Percentiles rank a stretch among this genome's conserved stretches.
phyloP scores from a whole-genome alignment of 2,888 invertebrate species.

The Philonicus albiceps region DNA sequence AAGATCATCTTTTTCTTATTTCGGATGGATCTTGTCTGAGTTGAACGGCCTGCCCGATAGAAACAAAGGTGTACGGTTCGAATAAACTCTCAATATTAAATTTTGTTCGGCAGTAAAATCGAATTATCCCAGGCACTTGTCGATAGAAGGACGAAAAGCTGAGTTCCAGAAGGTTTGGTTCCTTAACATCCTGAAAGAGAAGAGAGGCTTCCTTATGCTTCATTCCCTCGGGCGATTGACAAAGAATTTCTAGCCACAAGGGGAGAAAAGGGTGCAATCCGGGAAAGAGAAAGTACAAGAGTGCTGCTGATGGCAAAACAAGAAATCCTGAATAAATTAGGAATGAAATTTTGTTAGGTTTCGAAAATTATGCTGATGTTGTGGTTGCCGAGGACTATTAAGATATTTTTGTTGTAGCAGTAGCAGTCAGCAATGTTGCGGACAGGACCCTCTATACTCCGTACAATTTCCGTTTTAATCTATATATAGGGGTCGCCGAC shows the following conservation, averaged over 20 bases:
- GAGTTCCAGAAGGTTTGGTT: neutral
- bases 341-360: conserved; percentile 24
- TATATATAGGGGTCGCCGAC: neutral
- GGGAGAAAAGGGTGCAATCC: neutral
- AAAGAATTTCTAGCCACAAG: neutral
- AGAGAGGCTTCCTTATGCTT: neutral
- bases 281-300: neutral
- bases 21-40: neutral
- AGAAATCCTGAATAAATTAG: conserved; percentile 40
- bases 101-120: conserved; percentile 15
- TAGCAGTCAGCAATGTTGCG: neutral
- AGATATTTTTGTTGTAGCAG: conserved; percentile 1
- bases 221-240: neutral
- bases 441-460: neutral
- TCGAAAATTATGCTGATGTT: conserved; percentile 34
- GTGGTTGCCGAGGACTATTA: conserved; percentile 6
- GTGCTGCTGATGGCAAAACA: conserved; percentile 16
- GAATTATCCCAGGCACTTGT: conserved; percentile 4
- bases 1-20: neutral
- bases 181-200: neutral
- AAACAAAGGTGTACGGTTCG: neutral
- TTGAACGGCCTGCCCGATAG: neutral
- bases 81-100: conserved; percentile 14
- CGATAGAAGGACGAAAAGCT: neutral
- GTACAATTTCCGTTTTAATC: neutral